These are phyloP conservation scores for Carassius gibelio DNA, from an alignment of 2,113 vertebrate genomes.

Conservation along the genomic window DNA sequence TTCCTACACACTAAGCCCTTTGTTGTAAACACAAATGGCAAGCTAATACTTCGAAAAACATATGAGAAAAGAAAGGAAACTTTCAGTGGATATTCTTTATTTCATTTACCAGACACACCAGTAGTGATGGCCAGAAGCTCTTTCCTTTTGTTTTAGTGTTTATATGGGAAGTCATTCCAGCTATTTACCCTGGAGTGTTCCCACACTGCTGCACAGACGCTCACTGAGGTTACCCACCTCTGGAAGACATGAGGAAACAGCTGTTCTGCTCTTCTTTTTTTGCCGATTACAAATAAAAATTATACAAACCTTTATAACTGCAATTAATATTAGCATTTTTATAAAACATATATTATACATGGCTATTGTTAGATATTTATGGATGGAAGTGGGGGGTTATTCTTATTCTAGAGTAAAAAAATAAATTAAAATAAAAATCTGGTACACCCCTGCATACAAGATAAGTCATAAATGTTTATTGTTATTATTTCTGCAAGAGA, in stretches of 20 bases:
- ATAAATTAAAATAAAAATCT: too few relatives aligned
- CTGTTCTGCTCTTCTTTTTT: constrained; percentile 56
- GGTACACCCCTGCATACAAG: too few relatives aligned
- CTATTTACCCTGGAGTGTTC: not conserved
- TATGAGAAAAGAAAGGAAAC: not conserved
- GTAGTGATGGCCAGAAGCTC: constrained; percentile 6
- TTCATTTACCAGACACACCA: not conserved
- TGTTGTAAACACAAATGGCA: not conserved
- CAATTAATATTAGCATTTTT: not conserved
- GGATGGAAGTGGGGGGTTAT: too few relatives aligned
- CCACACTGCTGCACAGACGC: constrained; percentile 21
- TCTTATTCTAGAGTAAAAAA: too few relatives aligned
- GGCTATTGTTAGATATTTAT: too few relatives aligned
- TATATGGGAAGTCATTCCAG: not conserved
- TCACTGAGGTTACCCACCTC: constrained; percentile 52
- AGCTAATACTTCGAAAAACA: not conserved
- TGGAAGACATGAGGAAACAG: constrained; percentile 59
- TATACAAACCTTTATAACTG: not conserved
- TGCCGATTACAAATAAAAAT: not conserved
- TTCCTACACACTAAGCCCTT: not conserved
- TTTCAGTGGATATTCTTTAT: not conserved
- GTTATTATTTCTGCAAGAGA: too few relatives aligned
- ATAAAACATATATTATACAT: not conserved
- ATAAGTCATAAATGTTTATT: too few relatives aligned
- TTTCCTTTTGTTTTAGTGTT: constrained; percentile 2